A percentile compares a stretch with the other conserved stretches of the same genome.
These are phyloP conservation scores for Hoplodrina ambigua DNA, from an alignment of 2,888 invertebrate species.

Conservation along the genomic window DNA sequence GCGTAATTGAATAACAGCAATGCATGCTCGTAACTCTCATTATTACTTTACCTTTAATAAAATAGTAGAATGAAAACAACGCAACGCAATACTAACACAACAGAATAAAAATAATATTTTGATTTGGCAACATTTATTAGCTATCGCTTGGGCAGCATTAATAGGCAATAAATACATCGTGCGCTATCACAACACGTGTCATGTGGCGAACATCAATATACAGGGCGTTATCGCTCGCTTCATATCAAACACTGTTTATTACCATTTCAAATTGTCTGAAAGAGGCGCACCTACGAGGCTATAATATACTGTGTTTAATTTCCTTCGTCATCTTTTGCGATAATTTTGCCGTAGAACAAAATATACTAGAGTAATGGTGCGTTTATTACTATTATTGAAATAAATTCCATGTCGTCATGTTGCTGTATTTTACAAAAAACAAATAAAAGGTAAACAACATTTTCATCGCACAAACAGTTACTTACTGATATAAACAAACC, in stretches of 20 bases:
- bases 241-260: constrained; percentile 8
- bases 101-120: constrained; percentile 24
- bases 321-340: background rate
- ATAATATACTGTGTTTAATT: background rate
- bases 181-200: background rate
- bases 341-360: background rate
- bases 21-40: no score
- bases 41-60: no score
- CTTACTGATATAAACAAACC: background rate
- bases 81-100: background rate
- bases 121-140: constrained; percentile 24
- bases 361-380: background rate
- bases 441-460: no score
- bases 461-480: background rate
- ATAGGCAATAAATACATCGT: background rate
- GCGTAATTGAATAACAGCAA: no score
- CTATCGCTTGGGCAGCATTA: constrained; percentile 8
- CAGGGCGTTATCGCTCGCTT: constrained; percentile 4
- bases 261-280: background rate
- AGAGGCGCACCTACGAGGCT: no score
- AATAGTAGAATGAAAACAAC: no score
- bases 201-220: constrained; percentile 12
- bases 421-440: no score
- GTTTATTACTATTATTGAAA: no score
- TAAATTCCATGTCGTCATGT: no score